A percentile compares a stretch with the other conserved stretches of the same genome.
These are phyloP conservation scores for Agrypnia vestita DNA, from an alignment of 1,140 invertebrate species.

Conservation along the genomic window DNA sequence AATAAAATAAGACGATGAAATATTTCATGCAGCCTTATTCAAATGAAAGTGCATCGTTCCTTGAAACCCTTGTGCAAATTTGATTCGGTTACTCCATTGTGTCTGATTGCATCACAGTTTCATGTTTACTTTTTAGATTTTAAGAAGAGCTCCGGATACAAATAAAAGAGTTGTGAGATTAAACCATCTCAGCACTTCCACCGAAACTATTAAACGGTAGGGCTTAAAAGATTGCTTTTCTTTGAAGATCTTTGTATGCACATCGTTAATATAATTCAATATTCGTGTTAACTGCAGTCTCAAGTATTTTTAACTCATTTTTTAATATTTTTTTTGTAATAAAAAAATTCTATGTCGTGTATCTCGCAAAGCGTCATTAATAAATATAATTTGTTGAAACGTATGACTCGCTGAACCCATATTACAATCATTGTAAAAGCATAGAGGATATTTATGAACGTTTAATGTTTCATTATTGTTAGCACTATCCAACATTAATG, in stretches of 20 bases:
- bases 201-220: neutral
- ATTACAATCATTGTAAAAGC: too few species aligned
- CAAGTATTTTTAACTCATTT: too few species aligned
- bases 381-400: too few species aligned
- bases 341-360: too few species aligned
- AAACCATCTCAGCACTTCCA: neutral
- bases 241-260: neutral
- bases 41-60: constrained; percentile 33
- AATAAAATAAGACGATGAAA: constrained; percentile 24
- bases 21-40: constrained; percentile 42
- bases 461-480: too few species aligned
- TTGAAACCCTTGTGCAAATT: constrained; percentile 40
- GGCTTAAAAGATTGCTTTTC: neutral
- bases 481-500: too few species aligned
- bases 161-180: constrained; percentile 39
- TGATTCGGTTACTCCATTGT: constrained; percentile 45
- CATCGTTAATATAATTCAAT: too few species aligned
- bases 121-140: constrained; percentile 50
- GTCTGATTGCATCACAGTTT: constrained; percentile 34
- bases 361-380: too few species aligned
- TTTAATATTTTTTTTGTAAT: too few species aligned
- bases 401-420: too few species aligned
- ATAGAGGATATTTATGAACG: too few species aligned
- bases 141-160: constrained; percentile 47
- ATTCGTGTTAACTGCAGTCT: too few species aligned